Conservation (phyloP, 2,888 invertebrate genomes). For the Nomada flava region DNA sequence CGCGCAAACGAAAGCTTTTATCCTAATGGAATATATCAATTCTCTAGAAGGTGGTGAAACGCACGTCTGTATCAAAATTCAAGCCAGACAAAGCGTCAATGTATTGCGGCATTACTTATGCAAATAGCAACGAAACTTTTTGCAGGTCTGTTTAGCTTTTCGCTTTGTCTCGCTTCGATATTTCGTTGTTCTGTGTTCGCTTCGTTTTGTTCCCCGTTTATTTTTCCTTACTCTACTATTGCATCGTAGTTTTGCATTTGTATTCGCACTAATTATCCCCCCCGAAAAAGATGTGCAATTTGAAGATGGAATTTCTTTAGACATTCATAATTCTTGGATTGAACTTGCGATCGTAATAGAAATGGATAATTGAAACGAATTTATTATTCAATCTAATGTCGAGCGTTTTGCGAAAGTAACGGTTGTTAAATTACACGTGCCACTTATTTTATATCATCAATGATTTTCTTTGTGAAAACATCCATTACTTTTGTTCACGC, state of each 20-base stretch:
- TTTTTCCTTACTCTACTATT: too few species aligned
- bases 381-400: not conserved
- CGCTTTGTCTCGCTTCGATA: not conserved
- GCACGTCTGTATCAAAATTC: not conserved
- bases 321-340: too few species aligned
- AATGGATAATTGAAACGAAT: not conserved
- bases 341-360: too few species aligned
- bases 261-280: too few species aligned
- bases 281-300: too few species aligned
- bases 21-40: constrained; percentile 35
- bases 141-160: not conserved
- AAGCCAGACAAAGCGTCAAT: not conserved
- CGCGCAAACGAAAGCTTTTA: constrained; percentile 21
- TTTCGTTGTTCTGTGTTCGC: not conserved
- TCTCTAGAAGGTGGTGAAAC: not conserved
- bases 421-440: too few species aligned
- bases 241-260: too few species aligned
- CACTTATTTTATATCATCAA: too few species aligned
- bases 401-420: too few species aligned
- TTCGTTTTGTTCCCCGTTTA: not conserved
- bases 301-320: too few species aligned
- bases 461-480: too few species aligned
- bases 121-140: not conserved
- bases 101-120: not conserved
- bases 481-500: too few species aligned